Base-by-base conservation (phyloP, 2,113 vertebrate species). In the Rostratula benghalensis region DNA sequence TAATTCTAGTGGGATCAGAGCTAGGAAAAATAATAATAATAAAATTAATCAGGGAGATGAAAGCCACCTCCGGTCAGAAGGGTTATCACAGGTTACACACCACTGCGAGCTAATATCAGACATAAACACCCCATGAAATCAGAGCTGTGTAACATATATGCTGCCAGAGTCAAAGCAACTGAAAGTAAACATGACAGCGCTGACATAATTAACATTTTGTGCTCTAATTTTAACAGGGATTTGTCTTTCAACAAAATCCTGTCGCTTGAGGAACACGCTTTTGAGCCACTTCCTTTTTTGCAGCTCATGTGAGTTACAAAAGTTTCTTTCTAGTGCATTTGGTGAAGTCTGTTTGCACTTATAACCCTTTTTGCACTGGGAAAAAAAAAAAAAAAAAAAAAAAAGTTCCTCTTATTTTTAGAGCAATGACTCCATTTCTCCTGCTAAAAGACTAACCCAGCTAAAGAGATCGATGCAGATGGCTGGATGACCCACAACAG, bases 201-300 rank as follows among this genome's bases (percentile, higher is more conserved):
- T 81, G 78, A 51, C 14, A 20, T 7, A 37, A 54, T 53, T 65
- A 67, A 90, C 11, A 8, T 87, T 63, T 89, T 2, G 2, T 41
- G 28, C 56, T 74, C 67, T 94, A 13, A 80, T 95, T 97, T 95
- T 89, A 68, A 87, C 91, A 97, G 97, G 91, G 95, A 98, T 94
- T 92, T 97, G 53, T 97, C 97, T 64, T 67, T 43, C 88, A 98
- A 96, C 79, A 76, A 94, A 87, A 97, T 97, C 83, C 51, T 67
- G 23, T 48, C 17, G 21, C 92, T 97, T 90, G 93, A 97, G 79
- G 94, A 82, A 39, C 11, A 5, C 8, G 83, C 91, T 56, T 98
- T 97, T 91, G 95, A 97, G 78, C 48, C 89, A 43, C 74, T 97
- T 41, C 94, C 89, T 25, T 98, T 97, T 86, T 24, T 97, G 87